Evolutionary conservation across 1,140 invertebrate genomes (phyloP).

Genomic region (Harlomillsia oculata): DNA sequence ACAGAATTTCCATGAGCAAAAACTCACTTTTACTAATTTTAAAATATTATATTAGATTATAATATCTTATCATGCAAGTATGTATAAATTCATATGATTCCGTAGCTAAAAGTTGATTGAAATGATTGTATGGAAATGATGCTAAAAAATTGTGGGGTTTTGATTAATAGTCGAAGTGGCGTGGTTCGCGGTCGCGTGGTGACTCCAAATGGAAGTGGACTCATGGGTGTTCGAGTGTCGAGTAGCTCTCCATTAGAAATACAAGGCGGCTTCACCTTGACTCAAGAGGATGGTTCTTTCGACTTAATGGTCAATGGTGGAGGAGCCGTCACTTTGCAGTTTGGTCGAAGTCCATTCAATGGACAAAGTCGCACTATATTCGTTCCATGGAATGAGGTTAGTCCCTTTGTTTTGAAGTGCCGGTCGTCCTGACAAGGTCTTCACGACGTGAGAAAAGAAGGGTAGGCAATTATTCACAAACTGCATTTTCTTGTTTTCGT

Average conservation of each 20-base stretch:
- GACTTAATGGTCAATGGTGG: constrained; percentile 95
- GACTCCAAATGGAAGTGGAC: constrained; percentile 76
- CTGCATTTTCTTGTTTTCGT: constrained; percentile 28
- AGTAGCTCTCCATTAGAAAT: constrained; percentile 77
- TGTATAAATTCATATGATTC: no score
- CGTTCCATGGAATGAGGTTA: constrained; percentile 92
- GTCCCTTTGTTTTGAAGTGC: constrained; percentile 28
- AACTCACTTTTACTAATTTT: no score
- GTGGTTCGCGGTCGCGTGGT: constrained; percentile 89
- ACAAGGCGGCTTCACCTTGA: constrained; percentile 86
- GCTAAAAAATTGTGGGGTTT: background rate
- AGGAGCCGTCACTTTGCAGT: constrained; percentile 85
- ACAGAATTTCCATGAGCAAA: no score
- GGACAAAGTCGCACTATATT: constrained; percentile 81
- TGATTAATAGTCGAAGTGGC: constrained; percentile 71
- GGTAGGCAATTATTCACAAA: background rate
- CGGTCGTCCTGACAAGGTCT: background rate
- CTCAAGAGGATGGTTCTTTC: constrained; percentile 84
- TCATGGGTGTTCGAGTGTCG: constrained; percentile 88
- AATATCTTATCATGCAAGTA: no score
- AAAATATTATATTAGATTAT: no score
- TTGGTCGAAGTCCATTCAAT: constrained; percentile 83
- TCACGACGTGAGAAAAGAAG: no score
- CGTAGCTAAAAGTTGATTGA: no score
- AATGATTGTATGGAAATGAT: no score